Base-by-base conservation (phyloP, 2,888 invertebrate species). In the Orgyia antiqua region DNA sequence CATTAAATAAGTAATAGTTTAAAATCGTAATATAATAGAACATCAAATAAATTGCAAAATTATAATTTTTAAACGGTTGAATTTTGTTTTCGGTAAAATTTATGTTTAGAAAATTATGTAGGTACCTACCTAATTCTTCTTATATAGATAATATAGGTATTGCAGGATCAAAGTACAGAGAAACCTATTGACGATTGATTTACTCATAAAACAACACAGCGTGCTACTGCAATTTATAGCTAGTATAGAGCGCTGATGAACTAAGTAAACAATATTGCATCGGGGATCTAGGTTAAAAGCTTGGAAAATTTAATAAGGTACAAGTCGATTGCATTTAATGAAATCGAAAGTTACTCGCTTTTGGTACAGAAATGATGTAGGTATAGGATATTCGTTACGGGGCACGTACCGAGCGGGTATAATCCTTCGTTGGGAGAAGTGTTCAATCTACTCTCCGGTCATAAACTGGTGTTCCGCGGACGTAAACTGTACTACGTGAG, bases 381-480 rank as follows among this genome's bases (percentile, higher is more conserved):
- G 58, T 52, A 52, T 39, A 51, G 34, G 39, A 38, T n/a, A 49
- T 53, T 49, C 46, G 51, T 42, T 36, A 36, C 39, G 30, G 42
- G 49, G 59, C 70, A 69, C 67, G 70, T 69, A 50, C 43, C 46
- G 38, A 39, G 37, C 50, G 57, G 37, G 47, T 50, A 59, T 69
- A 70, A 69, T 68, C 65, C 67, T 64, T 60, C 53, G 58, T 52
- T 50, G 45, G 47, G 51, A 59, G 60, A 61, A 56, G 51, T 58
- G 68, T 68, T 70, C 69, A 69, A 72, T 72, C 70, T 69, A 65
- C 65, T 65, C 63, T 47, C 42, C 51, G 60, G 58, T 63, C 68
- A 66, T 70, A 71, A 71, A 70, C 65, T 65, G 59, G 58, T 65
- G 64, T 62, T 58, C 64, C 47, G 51, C 46, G 45, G 58, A 61